Conservation (phyloP, 2,888 invertebrate genomes). For the Dasypogon diadema region DNA sequence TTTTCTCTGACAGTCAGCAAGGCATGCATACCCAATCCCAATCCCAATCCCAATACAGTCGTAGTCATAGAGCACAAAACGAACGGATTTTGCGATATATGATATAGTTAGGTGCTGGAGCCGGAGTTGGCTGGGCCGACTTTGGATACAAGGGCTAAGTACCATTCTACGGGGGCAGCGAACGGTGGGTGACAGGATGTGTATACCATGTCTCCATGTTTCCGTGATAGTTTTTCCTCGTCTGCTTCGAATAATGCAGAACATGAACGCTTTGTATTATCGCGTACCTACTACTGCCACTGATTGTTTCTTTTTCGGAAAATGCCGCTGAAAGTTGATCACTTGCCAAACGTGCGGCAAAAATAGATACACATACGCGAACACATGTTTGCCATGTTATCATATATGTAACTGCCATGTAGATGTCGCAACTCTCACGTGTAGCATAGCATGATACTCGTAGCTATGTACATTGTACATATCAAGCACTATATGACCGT, state of each 20-base stretch:
- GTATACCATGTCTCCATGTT: conserved; percentile 15
- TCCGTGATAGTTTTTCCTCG: conserved; percentile 5
- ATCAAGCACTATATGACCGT: background rate
- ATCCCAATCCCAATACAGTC: background rate
- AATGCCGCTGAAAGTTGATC: conserved; percentile 43
- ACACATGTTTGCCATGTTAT: conserved; percentile 18
- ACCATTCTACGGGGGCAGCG: background rate
- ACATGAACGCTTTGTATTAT: background rate
- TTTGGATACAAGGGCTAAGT: background rate
- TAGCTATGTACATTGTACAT: background rate
- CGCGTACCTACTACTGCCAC: background rate
- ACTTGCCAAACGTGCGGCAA: conserved; percentile 44
- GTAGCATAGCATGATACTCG: background rate
- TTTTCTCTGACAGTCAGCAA: conserved; percentile 5
- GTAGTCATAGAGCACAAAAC: background rate
- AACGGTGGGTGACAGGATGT: conserved; percentile 20
- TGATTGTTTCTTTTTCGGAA: conserved; percentile 11
- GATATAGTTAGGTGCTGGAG: background rate
- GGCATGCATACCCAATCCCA: conserved; percentile 4
- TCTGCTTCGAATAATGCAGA: background rate
- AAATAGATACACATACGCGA: conserved; percentile 33
- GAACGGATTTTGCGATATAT: conserved; percentile 15
- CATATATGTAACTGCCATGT: conserved; percentile 23
- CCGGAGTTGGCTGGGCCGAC: background rate
- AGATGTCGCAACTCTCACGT: conserved; percentile 26